Conservation (phyloP, 2,888 invertebrate genomes). For the Digitonthophagus gazella region DNA sequence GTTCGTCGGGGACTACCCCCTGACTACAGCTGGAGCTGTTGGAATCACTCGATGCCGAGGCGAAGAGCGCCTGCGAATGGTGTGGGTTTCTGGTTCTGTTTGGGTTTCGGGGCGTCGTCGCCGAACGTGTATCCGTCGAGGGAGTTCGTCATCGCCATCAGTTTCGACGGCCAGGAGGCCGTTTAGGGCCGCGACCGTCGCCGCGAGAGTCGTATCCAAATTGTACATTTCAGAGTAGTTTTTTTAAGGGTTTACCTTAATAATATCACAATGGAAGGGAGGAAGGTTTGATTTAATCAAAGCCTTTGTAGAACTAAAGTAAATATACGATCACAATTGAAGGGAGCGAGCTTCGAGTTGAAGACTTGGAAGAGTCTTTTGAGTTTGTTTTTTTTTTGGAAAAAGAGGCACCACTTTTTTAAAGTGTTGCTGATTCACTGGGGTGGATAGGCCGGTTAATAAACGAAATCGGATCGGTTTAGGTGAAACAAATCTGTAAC, state of each 20-base stretch:
- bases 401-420: neutral
- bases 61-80: too few relatives aligned
- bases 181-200: conserved; percentile 62
- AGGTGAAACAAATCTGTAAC: conserved; percentile 28
- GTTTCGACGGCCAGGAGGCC: conserved; percentile 70
- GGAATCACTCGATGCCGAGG: conserved; percentile 49
- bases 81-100: neutral
- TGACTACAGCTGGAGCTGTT: conserved; percentile 52
- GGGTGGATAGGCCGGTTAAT: neutral
- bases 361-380: neutral
- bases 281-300: too few relatives aligned
- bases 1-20: conserved; percentile 47
- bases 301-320: too few relatives aligned
- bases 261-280: conserved; percentile 1
- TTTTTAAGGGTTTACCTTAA: neutral
- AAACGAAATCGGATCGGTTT: neutral
- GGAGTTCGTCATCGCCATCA: conserved; percentile 89
- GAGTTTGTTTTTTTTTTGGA: neutral
- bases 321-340: conserved; percentile 44
- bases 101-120: conserved; percentile 43
- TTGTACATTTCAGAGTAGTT: too few relatives aligned
- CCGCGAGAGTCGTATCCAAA: conserved; percentile 66
- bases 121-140: conserved; percentile 65
- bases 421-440: neutral
- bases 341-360: neutral